Conservation (phyloP, 2,888 invertebrate species). For the Rotaria macrura region DNA sequence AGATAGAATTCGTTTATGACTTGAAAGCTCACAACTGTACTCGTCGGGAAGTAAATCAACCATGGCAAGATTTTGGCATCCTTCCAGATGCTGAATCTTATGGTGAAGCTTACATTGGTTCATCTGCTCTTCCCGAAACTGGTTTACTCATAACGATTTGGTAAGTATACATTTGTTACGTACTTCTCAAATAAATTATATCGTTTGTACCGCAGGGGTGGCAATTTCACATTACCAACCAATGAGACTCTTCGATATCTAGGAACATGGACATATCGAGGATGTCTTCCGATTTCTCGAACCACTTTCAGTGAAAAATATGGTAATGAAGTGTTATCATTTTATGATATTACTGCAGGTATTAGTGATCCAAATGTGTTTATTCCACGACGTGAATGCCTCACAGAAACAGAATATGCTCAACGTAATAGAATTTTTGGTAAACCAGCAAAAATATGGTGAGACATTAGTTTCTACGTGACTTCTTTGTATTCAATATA, state of each 20-base stretch:
- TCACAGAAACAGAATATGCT: neutral
- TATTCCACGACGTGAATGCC: conserved; percentile 22
- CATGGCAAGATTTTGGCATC: conserved; percentile 33
- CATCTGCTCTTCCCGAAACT: conserved; percentile 20
- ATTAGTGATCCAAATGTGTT: conserved; percentile 34
- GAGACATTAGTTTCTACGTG: neutral
- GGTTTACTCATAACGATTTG: conserved; percentile 27
- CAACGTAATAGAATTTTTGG: neutral
- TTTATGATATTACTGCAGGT: conserved; percentile 29
- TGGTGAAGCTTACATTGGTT: conserved; percentile 33
- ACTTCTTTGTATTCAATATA: too few relatives aligned
- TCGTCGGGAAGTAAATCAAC: conserved; percentile 24
- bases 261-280: conserved; percentile 31
- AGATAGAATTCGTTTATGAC: conserved; percentile 26
- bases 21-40: conserved; percentile 23
- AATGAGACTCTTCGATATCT: conserved; percentile 25
- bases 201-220: neutral
- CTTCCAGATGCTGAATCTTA: conserved; percentile 20
- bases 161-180: neutral
- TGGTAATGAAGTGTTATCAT: neutral
- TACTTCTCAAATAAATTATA: neutral
- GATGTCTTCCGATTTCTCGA: conserved; percentile 27
- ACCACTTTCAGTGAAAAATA: neutral
- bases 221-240: conserved; percentile 22
- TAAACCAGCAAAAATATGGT: neutral